A percentile compares a stretch with the other conserved stretches of the same genome.
These are phyloP conservation scores for Drosophila phalerata DNA, from an alignment of 2,888 invertebrate species.

Conservation along the genomic window DNA sequence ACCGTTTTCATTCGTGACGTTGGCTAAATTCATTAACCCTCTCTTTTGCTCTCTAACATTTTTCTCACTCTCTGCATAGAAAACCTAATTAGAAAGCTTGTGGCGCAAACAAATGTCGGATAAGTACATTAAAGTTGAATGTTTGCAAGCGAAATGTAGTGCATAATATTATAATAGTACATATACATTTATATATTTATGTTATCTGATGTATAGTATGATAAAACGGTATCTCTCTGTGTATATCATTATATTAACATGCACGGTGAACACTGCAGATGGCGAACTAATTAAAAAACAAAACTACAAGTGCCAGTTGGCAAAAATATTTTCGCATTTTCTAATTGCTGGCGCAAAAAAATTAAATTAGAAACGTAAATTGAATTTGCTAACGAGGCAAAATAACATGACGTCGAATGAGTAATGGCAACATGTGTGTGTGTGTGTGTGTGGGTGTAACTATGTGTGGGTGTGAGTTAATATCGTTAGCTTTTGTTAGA, in stretches of 20 bases:
- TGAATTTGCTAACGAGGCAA: conserved; percentile 68
- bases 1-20: background rate
- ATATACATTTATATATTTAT: conserved; percentile 16
- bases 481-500: conserved; percentile 53
- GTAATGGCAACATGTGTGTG: conserved; percentile 51
- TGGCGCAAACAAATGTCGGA: conserved; percentile 16
- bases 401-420: conserved; percentile 67
- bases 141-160: conserved; percentile 24
- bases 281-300: conserved; percentile 73
- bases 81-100: conserved; percentile 23
- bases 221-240: conserved; percentile 2
- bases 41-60: background rate
- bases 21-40: too few species aligned
- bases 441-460: background rate
- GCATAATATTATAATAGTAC: too few species aligned
- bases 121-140: conserved; percentile 43
- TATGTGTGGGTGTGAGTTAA: conserved; percentile 36
- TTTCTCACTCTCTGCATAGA: background rate
- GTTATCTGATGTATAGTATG: background rate
- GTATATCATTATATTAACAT: conserved; percentile 41
- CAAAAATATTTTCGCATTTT: conserved; percentile 75
- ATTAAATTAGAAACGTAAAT: conserved; percentile 74
- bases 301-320: conserved; percentile 57
- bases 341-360: conserved; percentile 55
- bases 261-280: conserved; percentile 28